A percentile compares a stretch with the other conserved stretches of the same genome.
These are phyloP conservation scores for Neodiprion virginianus DNA, from an alignment of 1,140 invertebrate species.

Conservation along the genomic window DNA sequence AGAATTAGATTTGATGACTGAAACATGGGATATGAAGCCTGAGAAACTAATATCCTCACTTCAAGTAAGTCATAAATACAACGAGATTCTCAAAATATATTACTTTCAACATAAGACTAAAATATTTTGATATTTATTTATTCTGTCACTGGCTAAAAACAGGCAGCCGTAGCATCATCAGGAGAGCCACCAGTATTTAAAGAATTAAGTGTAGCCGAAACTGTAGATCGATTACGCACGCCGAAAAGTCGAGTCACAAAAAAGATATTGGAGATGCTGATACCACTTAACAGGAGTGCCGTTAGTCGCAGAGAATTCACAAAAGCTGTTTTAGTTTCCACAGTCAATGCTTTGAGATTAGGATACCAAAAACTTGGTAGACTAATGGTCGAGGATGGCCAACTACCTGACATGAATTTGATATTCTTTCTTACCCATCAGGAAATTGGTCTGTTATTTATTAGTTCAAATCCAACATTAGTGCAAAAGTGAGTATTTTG, in stretches of 20 bases:
- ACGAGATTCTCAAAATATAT: conserved; percentile 19
- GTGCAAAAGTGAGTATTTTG: conserved; percentile 68
- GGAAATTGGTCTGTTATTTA: conserved; percentile 70
- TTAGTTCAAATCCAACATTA: conserved; percentile 61
- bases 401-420: conserved; percentile 70
- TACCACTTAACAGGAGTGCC: conserved; percentile 67
- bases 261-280: conserved; percentile 51
- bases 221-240: conserved; percentile 58
- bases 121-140: background rate
- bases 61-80: conserved; percentile 58
- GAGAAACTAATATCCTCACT: conserved; percentile 68
- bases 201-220: conserved; percentile 44
- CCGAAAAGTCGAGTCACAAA: conserved; percentile 53
- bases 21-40: conserved; percentile 73
- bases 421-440: conserved; percentile 74
- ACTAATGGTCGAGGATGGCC: conserved; percentile 67
- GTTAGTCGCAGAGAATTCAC: conserved; percentile 72
- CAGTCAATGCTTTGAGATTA: conserved; percentile 68
- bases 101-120: background rate
- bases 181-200: background rate
- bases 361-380: conserved; percentile 67
- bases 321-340: conserved; percentile 69
- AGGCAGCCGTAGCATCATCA: background rate
- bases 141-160: background rate
- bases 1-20: conserved; percentile 75